Conservation (phyloP, 2,888 invertebrate species). For the Chymomyza procnemis region DNA sequence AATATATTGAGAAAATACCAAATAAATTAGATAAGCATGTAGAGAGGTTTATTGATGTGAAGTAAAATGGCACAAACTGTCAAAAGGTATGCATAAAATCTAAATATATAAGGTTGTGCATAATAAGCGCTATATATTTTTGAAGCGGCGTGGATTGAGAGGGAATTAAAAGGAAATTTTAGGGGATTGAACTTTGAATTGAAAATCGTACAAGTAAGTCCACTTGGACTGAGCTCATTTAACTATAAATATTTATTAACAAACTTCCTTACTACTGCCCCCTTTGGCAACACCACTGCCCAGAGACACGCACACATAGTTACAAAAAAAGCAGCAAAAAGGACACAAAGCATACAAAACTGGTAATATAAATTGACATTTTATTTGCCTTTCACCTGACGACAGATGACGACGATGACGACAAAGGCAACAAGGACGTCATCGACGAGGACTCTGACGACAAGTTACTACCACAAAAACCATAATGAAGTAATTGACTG, state of each 20-base stretch:
- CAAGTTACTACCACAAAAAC: conserved; percentile 21
- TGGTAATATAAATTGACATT: conserved; percentile 70
- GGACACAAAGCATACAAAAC: conserved; percentile 49
- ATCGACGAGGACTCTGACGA: not conserved
- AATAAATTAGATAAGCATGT: conserved; percentile 69
- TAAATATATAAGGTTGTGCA: conserved; percentile 68
- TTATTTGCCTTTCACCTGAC: conserved; percentile 71
- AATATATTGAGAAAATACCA: conserved; percentile 24
- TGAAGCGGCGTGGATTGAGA: no score
- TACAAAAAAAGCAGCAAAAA: conserved; percentile 28
- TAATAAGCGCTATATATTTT: conserved; percentile 36
- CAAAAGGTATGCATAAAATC: conserved; percentile 50
- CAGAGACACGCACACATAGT: conserved; percentile 5
- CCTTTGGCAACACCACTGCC: no score
- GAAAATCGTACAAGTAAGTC: no score
- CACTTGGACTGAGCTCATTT: no score
- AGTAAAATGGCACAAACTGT: conserved; percentile 48
- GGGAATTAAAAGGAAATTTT: no score
- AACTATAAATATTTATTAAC: no score
- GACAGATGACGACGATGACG: not conserved
- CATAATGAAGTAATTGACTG: conserved; percentile 53
- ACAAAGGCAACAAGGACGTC: conserved; percentile 1
- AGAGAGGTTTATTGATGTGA: conserved; percentile 64
- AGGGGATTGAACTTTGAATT: no score
- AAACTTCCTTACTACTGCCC: no score